Evolutionary conservation across 1,140 invertebrate genomes (phyloP).

Genomic region (Monochamus saltuarius): DNA sequence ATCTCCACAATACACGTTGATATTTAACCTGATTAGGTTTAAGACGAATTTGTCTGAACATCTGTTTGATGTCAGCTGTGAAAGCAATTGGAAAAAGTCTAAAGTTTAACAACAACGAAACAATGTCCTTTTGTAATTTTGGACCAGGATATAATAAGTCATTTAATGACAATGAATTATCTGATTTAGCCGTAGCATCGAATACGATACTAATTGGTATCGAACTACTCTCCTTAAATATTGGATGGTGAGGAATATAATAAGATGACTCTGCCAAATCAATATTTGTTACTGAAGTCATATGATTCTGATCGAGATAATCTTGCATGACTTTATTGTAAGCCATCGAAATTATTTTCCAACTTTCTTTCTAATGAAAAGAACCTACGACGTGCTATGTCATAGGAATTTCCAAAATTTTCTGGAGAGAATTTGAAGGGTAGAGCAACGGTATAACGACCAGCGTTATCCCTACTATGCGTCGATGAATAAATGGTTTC

Average conservation of each 20-base stretch:
- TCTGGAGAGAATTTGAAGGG: not conserved
- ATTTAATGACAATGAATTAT: not conserved
- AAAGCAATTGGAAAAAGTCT: too few relatives aligned
- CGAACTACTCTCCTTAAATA: not conserved
- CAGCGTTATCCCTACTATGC: not conserved
- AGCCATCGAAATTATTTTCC: not conserved
- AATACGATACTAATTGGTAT: not conserved
- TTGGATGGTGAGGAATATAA: not conserved
- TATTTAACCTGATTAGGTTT: not conserved
- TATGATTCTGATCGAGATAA: not conserved
- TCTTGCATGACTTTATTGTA: slow-evolving; percentile 1
- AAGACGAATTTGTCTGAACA: not conserved
- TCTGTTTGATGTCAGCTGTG: too few relatives aligned
- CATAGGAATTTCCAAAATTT: not conserved
- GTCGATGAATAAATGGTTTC: not conserved
- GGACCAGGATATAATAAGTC: not conserved
- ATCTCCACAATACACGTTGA: not conserved
- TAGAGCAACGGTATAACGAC: not conserved
- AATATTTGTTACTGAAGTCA: not conserved
- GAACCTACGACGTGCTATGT: not conserved
- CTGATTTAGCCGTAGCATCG: not conserved
- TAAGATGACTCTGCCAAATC: not conserved
- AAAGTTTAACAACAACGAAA: not conserved
- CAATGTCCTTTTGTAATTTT: not conserved
- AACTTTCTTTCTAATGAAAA: not conserved